Evolutionary conservation across 2,113 vertebrate genomes (phyloP), one percentile per base, ranked within the genome.

Genomic region (Corvus moneduloides): DNA sequence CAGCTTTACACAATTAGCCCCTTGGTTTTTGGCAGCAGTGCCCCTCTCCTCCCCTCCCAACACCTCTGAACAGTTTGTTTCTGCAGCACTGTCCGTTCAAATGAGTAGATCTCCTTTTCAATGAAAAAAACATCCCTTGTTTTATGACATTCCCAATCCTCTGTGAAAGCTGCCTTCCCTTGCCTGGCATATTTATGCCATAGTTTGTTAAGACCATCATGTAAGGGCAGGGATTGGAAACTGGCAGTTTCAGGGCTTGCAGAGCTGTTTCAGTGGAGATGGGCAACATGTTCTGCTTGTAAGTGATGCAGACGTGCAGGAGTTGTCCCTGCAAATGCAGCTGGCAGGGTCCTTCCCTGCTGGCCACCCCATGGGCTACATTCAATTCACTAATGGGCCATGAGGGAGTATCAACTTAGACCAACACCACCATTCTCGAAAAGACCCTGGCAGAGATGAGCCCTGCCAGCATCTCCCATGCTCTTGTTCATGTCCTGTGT

Each of bases 181-280:
- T 3, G 28, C 66, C 86, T 94, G 89, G 87, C 67, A 87, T 85
- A 91, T 92, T 89, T 87, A 85, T 87, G 91, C 94, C 94, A 91
- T 28, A 52, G 28, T 84, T 91, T 89, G 94, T 97, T 96, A 94
- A 79, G 87, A 72, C 62, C 61, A 14, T 86, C 90, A 51, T 14
- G 26, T 63, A 75, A 58, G 64, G 75, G 61, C 16, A n/a, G 48
- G 52, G 52, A 26, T 28, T 33, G 77, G 74, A 77, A 90, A 37
- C 19, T 78, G 90, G 90, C 92, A 81, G 79, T 90, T 95, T 80
- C 44, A 64, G 85, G 85, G 64, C 83, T 90, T 30, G 32, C 64
- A 84, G 90, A 90, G 79, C 39, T 44, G 41, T 69, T 90, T 69
- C 48, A 52, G 85, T 0, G 0, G 61, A 74, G 68, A 41, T 4